Base-by-base conservation (phyloP, 37 sponge, comb jelly and placozoan genomes). In the Axinella damicornis region DNA sequence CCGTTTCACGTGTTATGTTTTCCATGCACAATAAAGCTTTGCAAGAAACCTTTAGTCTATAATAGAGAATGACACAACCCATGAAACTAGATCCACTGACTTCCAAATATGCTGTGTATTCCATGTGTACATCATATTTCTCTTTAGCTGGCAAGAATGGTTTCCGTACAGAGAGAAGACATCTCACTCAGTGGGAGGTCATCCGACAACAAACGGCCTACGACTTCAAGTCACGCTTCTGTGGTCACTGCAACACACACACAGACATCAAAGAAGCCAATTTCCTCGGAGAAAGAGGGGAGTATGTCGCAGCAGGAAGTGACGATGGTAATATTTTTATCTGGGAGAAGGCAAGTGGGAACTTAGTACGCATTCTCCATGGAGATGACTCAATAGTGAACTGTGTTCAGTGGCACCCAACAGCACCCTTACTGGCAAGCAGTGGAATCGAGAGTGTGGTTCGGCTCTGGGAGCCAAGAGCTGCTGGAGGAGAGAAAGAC, bases 181-280 rank as follows among this genome's bases (percentile, higher is more conserved):
- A 27, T 0, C 32, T 53, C 27, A 20, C 55, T 6, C 75, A 73
- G 30, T 85, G 86, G 82, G 87, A 85, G 86, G 21, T 37, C 20
- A 19, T 19, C 18, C 63, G 20, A 36, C 80, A 85, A 60, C 19
- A 37, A 11, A 34, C n/a, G 0, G 57, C 87, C 20, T 82, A 20
- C 13, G 99, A 98, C 81, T 96, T 83, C 80, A 62, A 38, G n/a
- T 37, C 58, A 18, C 78, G 96, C 2, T 98, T 77, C 85, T 82
- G 79, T 32, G 99, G 97, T 15, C 95, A 94, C 81, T 94, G 92
- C 40, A 98, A 98, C 80, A 75, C 91, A 17, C 86, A 90, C 90
- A 98, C 99, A 28, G 99, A 98, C 83, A 98, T 98, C 83, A 98
- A 98, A 65, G 99, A 98, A 75, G 96, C 96, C 18, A 94, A 76